Conservation (phyloP, 1,140 invertebrate species). For the Listronotus bonariensis region DNA sequence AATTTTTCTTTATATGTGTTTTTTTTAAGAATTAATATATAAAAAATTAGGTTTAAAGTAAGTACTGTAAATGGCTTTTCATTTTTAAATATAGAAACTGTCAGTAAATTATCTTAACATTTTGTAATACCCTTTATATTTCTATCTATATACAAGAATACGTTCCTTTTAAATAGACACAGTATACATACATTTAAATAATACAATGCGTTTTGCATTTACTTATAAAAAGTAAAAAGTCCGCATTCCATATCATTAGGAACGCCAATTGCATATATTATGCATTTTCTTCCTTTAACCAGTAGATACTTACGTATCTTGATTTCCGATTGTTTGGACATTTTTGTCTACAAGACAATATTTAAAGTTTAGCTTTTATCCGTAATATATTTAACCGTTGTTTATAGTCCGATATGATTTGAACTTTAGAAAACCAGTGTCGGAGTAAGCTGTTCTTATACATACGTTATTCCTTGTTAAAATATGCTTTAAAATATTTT, state of each 20-base stretch:
- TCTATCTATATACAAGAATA: no score
- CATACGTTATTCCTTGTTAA: no score
- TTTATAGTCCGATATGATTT: conserved; percentile 18
- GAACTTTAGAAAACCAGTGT: not conserved
- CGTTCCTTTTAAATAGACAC: no score
- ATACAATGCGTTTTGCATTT: conserved; percentile 18
- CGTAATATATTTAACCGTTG: conserved; percentile 9
- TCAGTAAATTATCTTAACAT: no score
- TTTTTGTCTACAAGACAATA: conserved; percentile 25
- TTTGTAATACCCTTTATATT: no score
- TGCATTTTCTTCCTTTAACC: conserved; percentile 17
- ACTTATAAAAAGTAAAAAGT: conserved; percentile 18
- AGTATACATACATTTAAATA: conserved; percentile 6
- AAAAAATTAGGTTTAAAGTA: no score
- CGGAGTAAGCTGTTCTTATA: no score
- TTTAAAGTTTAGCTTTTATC: conserved; percentile 13
- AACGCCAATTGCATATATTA: conserved; percentile 34
- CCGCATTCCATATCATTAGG: conserved; percentile 28
- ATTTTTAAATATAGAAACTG: no score
- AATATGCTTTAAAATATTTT: no score
- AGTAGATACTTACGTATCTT: conserved; percentile 12
- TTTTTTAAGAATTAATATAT: no score
- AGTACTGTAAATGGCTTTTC: no score
- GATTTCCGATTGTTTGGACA: conserved; percentile 25
- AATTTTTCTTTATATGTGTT: no score